Percentiles rank a stretch among this genome's conserved stretches.
Evolutionary conservation across 2,113 vertebrate species (phyloP).

Genomic region (Phoenicopterus ruber): DNA sequence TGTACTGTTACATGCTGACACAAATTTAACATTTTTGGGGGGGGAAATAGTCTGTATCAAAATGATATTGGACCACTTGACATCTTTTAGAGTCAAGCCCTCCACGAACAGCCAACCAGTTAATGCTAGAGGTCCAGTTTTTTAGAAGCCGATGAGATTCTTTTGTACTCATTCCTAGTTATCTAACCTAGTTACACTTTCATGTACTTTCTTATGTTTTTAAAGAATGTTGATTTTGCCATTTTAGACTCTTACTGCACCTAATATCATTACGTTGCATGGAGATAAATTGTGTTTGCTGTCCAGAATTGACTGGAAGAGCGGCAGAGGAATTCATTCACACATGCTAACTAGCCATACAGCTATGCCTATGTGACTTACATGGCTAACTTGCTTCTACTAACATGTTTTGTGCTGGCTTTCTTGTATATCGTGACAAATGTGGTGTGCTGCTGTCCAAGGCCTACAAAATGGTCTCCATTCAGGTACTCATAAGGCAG

Average conservation of each 20-base stretch:
- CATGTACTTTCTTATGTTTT: neutral
- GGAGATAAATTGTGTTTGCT: neutral
- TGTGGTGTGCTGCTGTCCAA: neutral
- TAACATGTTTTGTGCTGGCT: neutral
- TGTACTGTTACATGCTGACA: neutral
- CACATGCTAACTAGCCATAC: neutral
- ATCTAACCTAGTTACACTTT: neutral
- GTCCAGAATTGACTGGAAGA: neutral
- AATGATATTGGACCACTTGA: neutral
- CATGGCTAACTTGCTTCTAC: neutral
- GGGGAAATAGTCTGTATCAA: neutral
- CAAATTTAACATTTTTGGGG: accelerated
- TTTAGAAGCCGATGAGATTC: neutral
- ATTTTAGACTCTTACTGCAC: neutral
- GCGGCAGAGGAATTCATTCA: neutral
- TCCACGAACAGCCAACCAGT: too few relatives aligned
- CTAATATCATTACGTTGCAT: neutral
- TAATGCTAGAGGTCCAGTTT: neutral
- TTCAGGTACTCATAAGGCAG: neutral
- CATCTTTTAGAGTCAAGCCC: neutral
- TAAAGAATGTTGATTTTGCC: neutral
- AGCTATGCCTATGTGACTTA: neutral
- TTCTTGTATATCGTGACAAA: neutral
- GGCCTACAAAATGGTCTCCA: neutral
- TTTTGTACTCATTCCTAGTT: neutral